Base-by-base conservation (phyloP, 1,140 invertebrate species). In the Pemphigus obesinymphae region DNA sequence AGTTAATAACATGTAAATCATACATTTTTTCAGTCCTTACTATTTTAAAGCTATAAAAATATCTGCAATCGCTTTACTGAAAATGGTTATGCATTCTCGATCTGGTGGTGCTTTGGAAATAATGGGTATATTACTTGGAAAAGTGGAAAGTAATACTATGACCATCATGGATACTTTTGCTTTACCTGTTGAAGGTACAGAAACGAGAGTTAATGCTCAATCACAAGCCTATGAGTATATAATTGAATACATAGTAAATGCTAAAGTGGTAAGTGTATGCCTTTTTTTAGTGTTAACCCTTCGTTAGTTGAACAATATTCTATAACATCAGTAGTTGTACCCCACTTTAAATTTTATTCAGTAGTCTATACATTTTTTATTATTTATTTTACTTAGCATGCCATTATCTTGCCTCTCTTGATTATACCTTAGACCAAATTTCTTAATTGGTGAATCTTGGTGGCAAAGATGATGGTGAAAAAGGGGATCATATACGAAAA, bases 11-110 rank as follows among this genome's bases (percentile, higher is more conserved):
- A n/a, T n/a, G n/a, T n/a, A n/a, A n/a, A n/a, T n/a, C n/a, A n/a
- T n/a, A n/a, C n/a, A n/a, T n/a, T n/a, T n/a, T 91, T 92, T 85
- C 88, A 97, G 95, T 86, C 96, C 95, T 2, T 96, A 99, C 88
- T 99, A 97, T 87, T 99, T 99, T 88, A 98, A 99, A 89, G 95
- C 99, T 86, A 98, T 99, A 66, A 97, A 96, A 89, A 98, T 99
- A 66, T 99, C 97, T 15, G 97, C 98, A 0, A 87, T 99, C 70
- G 97, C 98, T 15, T 88, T 99, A 23, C 88, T 99, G 45, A 99
- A 99, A 90, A 99, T 99, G 98, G 97, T 99, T 0, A 99, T 99
- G 96, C 98, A 99, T 89, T 97, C 98, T 31, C 90, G 97, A 83
- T 98, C 97, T 43, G 98, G 98, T 43, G 98, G 97, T 20, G 97